A percentile compares a stretch with the other conserved stretches of the same genome.
Conservation (phyloP, 2,797 vertebrate species). For the Cuculus canorus region DNA sequence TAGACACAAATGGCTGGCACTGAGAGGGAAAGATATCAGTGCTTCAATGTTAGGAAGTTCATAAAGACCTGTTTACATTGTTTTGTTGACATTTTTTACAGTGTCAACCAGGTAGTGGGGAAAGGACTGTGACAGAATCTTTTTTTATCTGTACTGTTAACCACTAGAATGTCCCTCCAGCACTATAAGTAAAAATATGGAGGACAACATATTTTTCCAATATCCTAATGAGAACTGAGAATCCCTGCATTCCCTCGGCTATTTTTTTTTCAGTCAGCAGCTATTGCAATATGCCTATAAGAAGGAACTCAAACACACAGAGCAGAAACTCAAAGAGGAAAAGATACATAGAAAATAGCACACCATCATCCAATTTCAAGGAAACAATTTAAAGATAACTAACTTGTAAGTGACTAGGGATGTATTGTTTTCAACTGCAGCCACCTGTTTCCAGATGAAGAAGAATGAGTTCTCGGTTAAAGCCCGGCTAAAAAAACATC, state of each 20-base stretch:
- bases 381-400: slow-evolving; percentile 37
- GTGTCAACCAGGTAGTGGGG: neutral
- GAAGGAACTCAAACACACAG: neutral
- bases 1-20: neutral
- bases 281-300: slow-evolving; percentile 19
- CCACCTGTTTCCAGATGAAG: slow-evolving; percentile 24
- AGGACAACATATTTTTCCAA: neutral
- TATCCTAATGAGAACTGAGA: slow-evolving; percentile 35
- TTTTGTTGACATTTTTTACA: slow-evolving; percentile 8
- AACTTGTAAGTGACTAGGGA: slow-evolving; percentile 38
- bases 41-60: neutral
- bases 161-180: neutral
- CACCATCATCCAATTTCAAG: neutral
- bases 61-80: neutral
- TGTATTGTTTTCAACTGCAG: slow-evolving; percentile 33
- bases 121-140: neutral
- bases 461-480: neutral
- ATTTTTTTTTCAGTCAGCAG: neutral
- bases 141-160: slow-evolving; percentile 23
- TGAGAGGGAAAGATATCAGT: neutral
- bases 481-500: neutral
- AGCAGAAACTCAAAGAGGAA: neutral
- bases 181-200: slow-evolving; percentile 15
- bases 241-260: neutral
- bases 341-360: neutral